Evolutionary conservation across 1,140 invertebrate genomes (phyloP).

Genomic region (Trichogramma pretiosum): DNA sequence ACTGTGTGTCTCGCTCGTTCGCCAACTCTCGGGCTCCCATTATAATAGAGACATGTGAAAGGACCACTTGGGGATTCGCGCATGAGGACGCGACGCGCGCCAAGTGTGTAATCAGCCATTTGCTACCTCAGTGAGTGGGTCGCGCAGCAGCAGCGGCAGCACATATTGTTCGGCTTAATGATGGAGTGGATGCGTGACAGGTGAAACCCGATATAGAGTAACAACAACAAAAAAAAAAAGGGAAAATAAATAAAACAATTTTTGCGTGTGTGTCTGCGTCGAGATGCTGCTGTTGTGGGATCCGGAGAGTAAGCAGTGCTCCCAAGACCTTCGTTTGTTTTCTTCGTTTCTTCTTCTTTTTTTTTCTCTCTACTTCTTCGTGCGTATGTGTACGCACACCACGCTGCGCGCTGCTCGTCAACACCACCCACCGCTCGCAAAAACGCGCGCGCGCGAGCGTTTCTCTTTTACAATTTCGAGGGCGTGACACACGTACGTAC

Average conservation of each 20-base stretch:
- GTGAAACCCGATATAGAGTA: conserved; percentile 41
- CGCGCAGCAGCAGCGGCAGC: conserved; percentile 11
- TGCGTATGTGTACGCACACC: conserved; percentile 6
- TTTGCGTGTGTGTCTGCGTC: no score
- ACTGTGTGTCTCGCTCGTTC: no score
- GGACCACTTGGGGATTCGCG: conserved; percentile 9
- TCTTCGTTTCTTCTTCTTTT: no score
- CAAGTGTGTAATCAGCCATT: conserved; percentile 28
- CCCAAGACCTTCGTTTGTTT: conserved; percentile 31
- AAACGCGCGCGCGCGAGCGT: not conserved
- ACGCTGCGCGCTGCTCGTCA: conserved; percentile 21
- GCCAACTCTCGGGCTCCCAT: not conserved
- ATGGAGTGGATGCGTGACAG: conserved; percentile 41
- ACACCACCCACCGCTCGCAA: conserved; percentile 26
- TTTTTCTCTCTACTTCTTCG: conserved; percentile 2
- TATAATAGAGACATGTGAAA: not conserved
- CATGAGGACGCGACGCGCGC: conserved; percentile 17
- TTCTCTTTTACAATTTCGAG: conserved; percentile 3
- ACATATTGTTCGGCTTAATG: conserved; percentile 37
- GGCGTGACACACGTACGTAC: no score
- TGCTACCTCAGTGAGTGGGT: not conserved
- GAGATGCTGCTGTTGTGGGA: conserved; percentile 32
- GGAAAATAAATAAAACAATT: no score
- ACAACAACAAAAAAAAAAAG: no score
- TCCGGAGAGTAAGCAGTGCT: conserved; percentile 24